These are phyloP conservation scores for Malacoraja senta DNA, from an alignment of 2,797 vertebrate genomes.

Conservation along the genomic window DNA sequence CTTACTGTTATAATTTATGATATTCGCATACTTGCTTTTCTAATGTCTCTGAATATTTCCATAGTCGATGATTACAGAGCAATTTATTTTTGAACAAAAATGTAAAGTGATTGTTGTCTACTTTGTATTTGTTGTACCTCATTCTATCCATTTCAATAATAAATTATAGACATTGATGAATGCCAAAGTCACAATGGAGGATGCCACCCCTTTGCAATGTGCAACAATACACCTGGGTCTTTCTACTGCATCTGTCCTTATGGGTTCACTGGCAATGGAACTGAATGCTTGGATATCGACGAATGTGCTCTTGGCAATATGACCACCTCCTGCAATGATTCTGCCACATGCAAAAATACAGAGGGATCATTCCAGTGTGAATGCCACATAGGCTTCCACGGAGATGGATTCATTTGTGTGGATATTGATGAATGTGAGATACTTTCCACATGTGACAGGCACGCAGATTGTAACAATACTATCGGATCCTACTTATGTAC, in stretches of 20 bases:
- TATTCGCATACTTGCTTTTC: not conserved
- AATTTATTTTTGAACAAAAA: not conserved
- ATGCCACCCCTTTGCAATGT: conserved; percentile 65
- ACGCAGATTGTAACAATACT: conserved; percentile 62
- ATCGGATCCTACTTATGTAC: conserved; percentile 62
- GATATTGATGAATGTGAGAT: conserved; percentile 65
- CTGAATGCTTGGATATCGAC: conserved; percentile 66
- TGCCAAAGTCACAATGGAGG: conserved; percentile 70
- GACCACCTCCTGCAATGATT: conserved; percentile 58
- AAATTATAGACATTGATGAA: conserved; percentile 81
- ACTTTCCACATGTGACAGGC: conserved; percentile 48
- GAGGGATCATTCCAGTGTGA: conserved; percentile 62
- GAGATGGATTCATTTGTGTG: conserved; percentile 60
- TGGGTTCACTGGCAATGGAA: conserved; percentile 62
- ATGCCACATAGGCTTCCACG: conserved; percentile 61
- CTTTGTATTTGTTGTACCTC: conserved; percentile 50
- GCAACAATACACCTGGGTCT: conserved; percentile 62
- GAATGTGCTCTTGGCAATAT: conserved; percentile 60
- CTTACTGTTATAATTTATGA: conserved; percentile 9
- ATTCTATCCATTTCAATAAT: conserved; percentile 73
- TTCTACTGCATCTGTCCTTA: conserved; percentile 62
- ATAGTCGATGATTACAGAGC: not conserved
- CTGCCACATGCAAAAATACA: conserved; percentile 60
- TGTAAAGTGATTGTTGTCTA: conserved; percentile 31
- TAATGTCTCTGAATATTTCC: not conserved